These are phyloP conservation scores for Agapornis roseicollis DNA, from an alignment of 2,113 vertebrate species.

Conservation along the genomic window DNA sequence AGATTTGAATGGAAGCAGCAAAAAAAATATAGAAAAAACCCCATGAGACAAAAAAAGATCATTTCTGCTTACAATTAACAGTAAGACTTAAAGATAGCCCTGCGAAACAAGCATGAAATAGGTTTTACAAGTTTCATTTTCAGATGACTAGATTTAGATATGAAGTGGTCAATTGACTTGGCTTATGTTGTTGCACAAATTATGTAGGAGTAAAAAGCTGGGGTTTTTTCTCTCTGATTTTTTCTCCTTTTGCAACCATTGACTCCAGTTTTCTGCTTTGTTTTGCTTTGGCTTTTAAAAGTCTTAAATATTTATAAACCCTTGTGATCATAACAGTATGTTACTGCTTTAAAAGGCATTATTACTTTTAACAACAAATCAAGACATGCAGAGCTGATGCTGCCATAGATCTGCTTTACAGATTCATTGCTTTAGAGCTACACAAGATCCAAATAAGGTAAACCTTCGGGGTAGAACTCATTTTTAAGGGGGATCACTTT, in stretches of 20 bases:
- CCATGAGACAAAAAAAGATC: accelerated
- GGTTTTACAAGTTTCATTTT: not conserved
- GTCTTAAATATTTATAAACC: not conserved
- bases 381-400: not conserved
- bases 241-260: not conserved
- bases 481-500: not conserved
- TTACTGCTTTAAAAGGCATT: not conserved
- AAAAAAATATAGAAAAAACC: not conserved
- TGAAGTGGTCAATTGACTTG: not conserved
- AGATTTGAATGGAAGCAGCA: not conserved
- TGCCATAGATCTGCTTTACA: not conserved
- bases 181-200: not conserved
- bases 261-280: not conserved
- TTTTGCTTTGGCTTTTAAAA: not conserved
- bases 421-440: not conserved
- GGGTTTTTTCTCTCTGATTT: not conserved
- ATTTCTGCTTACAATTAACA: not conserved
- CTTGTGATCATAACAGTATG: not conserved
- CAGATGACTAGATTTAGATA: not conserved
- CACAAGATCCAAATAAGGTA: not conserved
- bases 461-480: not conserved
- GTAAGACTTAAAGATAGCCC: not conserved
- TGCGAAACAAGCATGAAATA: not conserved
- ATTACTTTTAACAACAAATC: not conserved
- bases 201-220: not conserved